phyloP scores from a whole-genome alignment of 2,797 vertebrate species.

The Pteronotus mesoamericanus region DNA sequence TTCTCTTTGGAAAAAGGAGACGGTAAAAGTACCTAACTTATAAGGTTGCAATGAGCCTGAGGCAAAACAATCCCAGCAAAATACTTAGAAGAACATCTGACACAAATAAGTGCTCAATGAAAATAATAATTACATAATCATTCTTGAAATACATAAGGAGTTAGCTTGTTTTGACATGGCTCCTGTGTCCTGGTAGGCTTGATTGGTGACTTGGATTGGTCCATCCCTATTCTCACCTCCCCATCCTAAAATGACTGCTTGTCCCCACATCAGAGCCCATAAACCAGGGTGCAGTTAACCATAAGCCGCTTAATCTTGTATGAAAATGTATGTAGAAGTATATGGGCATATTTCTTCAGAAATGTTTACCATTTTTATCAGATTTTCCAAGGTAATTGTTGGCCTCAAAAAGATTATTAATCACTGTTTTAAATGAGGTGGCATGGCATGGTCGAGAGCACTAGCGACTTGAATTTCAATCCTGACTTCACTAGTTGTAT shows the following conservation, averaged over 20 bases:
- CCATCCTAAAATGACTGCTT: neutral
- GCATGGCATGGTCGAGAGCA: neutral
- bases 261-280: neutral
- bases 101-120: neutral
- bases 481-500: neutral
- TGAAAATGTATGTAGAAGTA: neutral
- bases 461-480: neutral
- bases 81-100: neutral
- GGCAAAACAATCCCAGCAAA: neutral
- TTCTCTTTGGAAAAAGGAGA: neutral
- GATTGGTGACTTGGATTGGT: neutral
- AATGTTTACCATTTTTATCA: neutral
- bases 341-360: neutral
- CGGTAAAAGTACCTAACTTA: neutral
- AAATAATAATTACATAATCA: neutral
- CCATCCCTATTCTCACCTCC: neutral
- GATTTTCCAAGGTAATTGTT: neutral
- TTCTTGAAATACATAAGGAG: neutral
- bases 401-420: neutral
- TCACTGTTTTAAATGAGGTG: neutral
- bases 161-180: neutral
- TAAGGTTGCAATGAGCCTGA: neutral
- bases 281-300: neutral
- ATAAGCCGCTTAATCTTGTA: neutral
- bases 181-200: neutral